Percentiles rank a stretch among this genome's conserved stretches.
Evolutionary conservation across 1,140 invertebrate species (phyloP).

Genomic region (Hycleus phaleratus): DNA sequence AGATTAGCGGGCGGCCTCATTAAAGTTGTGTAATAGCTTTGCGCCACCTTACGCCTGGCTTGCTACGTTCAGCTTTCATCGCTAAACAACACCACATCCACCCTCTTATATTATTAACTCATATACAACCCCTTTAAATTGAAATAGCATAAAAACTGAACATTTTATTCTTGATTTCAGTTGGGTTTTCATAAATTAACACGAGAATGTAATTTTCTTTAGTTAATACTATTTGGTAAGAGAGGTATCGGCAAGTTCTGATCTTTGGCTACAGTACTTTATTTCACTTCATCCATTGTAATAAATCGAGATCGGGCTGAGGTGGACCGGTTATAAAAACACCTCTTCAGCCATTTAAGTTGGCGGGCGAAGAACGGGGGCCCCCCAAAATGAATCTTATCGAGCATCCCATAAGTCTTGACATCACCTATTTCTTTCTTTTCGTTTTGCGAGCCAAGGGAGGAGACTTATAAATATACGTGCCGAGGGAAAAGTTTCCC

Average conservation of each 20-base stretch:
- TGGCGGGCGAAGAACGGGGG: slow-evolving; percentile 27
- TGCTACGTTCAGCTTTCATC: slow-evolving; percentile 21
- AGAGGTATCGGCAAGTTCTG: slow-evolving; percentile 23
- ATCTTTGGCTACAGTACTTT: slow-evolving; percentile 28
- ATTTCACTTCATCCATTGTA: slow-evolving; percentile 38
- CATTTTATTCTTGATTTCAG: too few relatives aligned
- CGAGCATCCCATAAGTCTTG: slow-evolving; percentile 46
- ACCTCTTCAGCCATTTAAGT: slow-evolving; percentile 41
- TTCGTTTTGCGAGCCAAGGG: slow-evolving; percentile 32
- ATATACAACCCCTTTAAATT: slow-evolving; percentile 1
- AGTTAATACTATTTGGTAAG: too few relatives aligned
- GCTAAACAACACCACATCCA: slow-evolving; percentile 14
- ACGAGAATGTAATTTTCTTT: too few relatives aligned
- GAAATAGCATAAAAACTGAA: too few relatives aligned
- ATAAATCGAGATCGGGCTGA: slow-evolving; percentile 37
- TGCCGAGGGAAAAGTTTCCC: slow-evolving; percentile 40
- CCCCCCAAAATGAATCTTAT: slow-evolving; percentile 45
- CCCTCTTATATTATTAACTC: slow-evolving; percentile 8
- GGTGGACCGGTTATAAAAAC: slow-evolving; percentile 42
- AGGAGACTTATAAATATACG: slow-evolving; percentile 43
- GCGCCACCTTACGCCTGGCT: slow-evolving; percentile 28
- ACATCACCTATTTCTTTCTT: slow-evolving; percentile 46
- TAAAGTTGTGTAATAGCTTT: slow-evolving; percentile 36
- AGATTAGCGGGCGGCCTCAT: slow-evolving; percentile 33
- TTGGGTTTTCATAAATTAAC: too few relatives aligned